Evolutionary conservation across 2,888 invertebrate genomes (phyloP).

Genomic region (Drosophila nr. perissopoda): DNA sequence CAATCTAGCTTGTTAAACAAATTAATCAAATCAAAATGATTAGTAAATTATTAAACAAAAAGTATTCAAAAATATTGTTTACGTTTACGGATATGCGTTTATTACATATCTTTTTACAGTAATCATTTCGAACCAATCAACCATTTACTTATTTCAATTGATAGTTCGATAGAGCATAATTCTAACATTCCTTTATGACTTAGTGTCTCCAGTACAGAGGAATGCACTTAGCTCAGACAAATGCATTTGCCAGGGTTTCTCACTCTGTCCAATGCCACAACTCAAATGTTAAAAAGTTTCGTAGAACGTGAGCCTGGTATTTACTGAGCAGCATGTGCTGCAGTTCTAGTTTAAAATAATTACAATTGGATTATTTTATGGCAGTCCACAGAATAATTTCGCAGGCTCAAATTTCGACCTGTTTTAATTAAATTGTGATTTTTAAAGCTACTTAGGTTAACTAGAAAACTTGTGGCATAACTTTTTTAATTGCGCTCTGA

Average conservation of each 20-base stretch:
- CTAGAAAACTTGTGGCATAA: slow-evolving; percentile 66
- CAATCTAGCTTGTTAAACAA: neutral
- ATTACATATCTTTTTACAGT: neutral
- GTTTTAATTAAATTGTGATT: slow-evolving; percentile 71
- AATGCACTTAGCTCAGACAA: slow-evolving; percentile 36
- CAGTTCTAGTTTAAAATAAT: slow-evolving; percentile 59
- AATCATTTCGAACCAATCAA: slow-evolving; percentile 8
- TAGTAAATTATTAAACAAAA: neutral
- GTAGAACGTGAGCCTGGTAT: slow-evolving; percentile 27
- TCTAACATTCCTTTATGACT: neutral
- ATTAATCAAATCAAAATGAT: neutral
- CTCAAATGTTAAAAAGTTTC: slow-evolving; percentile 7
- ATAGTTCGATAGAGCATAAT: slow-evolving; percentile 6
- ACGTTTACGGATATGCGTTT: neutral
- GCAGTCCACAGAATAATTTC: slow-evolving; percentile 1
- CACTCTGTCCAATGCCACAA: neutral
- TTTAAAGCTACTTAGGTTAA: slow-evolving; percentile 73
- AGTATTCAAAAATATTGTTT: neutral
- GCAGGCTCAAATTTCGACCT: slow-evolving; percentile 46
- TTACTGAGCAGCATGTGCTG: slow-evolving; percentile 56
- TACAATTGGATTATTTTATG: slow-evolving; percentile 69
- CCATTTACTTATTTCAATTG: slow-evolving; percentile 15
- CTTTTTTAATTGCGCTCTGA: slow-evolving; percentile 26
- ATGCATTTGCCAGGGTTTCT: slow-evolving; percentile 2
- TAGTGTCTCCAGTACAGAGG: slow-evolving; percentile 17